Conservation (phyloP, 2,888 invertebrate genomes). For the Spodoptera littoralis region DNA sequence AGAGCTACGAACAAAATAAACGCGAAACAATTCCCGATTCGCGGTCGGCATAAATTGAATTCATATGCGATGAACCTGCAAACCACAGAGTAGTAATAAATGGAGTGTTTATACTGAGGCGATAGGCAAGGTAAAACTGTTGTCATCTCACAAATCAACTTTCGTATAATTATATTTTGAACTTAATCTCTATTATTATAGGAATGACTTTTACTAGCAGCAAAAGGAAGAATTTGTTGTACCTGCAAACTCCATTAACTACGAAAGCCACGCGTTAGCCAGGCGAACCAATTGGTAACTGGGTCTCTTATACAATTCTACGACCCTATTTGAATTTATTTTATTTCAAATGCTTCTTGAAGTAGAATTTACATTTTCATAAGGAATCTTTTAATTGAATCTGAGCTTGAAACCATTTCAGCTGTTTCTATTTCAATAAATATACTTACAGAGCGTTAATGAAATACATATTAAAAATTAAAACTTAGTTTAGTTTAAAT, state of each 20-base stretch:
- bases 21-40: slow-evolving; percentile 67
- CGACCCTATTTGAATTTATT: slow-evolving; percentile 54
- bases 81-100: slow-evolving; percentile 40
- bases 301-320: slow-evolving; percentile 63
- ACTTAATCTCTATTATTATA: no score
- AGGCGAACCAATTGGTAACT: slow-evolving; percentile 70
- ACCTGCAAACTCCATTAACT: slow-evolving; percentile 1
- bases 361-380: slow-evolving; percentile 35
- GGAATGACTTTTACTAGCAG: no score
- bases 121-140: background rate
- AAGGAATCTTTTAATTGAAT: slow-evolving; percentile 67
- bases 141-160: no score
- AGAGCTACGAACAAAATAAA: slow-evolving; percentile 52
- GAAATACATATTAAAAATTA: no score
- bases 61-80: slow-evolving; percentile 58
- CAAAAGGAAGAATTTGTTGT: no score
- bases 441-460: no score
- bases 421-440: slow-evolving; percentile 9
- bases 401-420: slow-evolving; percentile 49
- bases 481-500: no score
- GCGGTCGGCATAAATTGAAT: slow-evolving; percentile 67
- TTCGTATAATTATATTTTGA: no score
- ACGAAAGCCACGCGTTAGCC: background rate
- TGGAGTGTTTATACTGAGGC: background rate
- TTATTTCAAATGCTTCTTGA: slow-evolving; percentile 38